Evolutionary conservation across 1,140 invertebrate genomes (phyloP), one percentile per base, ranked within the genome.

Genomic region (Zaprionus davidi): DNA sequence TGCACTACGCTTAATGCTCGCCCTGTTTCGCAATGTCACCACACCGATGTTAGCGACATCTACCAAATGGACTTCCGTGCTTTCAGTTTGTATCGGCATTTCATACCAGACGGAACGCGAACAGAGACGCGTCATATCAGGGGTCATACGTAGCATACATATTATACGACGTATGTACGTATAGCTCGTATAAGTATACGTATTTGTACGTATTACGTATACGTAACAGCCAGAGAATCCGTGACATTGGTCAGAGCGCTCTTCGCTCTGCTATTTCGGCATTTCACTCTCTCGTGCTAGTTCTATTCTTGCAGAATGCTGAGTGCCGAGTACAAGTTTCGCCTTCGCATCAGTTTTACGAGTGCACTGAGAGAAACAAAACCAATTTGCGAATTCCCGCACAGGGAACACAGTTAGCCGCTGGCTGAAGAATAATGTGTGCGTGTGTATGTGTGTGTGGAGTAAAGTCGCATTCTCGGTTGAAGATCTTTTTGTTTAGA

Each of bases 31-130:
- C 65, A 56, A 56, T n/a, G 24, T 56, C 68, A 71, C 46, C 46
- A 51, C 46, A 59, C 49, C 53, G 68, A 64, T 71, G 63, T 71
- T 31, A 49, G 59, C 62, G 59, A 66, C 64, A 66, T 55, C 36
- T 34, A 71, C 68, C 53, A 55, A 71, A 64, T 51, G 59, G 73
- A 76, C 69, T 76, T 76, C 69, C 73, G 60, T 71, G 73, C 73
- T 71, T 65, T 76, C 68, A 76, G 73, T 76, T 76, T 55, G 73
- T 76, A 76, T 76, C 73, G 73, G 73, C 41, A 76, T 76, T 76
- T 70, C 73, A 76, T 65, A 59, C 68, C 64, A 71, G 60, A 66
- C 68, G 60, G 73, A 70, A 71, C 59, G 68, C 60, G 26, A 59
- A 46, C 20, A 34, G 44, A 36, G 20, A 63, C 49, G 49, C 34